A percentile compares a stretch with the other conserved stretches of the same genome.
Evolutionary conservation across 2,888 invertebrate genomes (phyloP).

Genomic region (Dione juno): DNA sequence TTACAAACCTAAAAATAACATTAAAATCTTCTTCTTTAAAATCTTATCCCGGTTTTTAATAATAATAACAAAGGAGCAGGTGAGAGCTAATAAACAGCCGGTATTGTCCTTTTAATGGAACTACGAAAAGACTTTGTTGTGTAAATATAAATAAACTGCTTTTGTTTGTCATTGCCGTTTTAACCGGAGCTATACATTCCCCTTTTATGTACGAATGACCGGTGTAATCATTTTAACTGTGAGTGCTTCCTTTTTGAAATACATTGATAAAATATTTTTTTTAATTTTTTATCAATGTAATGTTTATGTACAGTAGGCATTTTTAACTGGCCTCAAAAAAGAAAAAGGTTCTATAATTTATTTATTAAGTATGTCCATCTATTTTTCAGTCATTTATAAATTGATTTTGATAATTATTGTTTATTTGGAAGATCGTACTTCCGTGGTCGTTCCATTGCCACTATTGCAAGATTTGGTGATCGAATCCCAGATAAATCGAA

Average conservation of each 20-base stretch:
- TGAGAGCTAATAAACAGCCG: constrained; percentile 49
- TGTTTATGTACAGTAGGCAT: too few relatives aligned
- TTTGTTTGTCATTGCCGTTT: constrained; percentile 46
- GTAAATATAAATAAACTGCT: constrained; percentile 55
- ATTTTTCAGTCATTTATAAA: too few relatives aligned
- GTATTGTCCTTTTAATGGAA: constrained; percentile 54
- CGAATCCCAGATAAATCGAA: too few relatives aligned
- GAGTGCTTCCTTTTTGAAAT: constrained; percentile 5
- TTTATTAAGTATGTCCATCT: too few relatives aligned
- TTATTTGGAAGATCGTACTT: too few relatives aligned
- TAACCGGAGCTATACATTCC: constrained; percentile 16
- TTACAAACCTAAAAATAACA: constrained; percentile 40
- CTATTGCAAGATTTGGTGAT: too few relatives aligned
- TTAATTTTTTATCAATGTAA: not conserved
- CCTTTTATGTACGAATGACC: constrained; percentile 31
- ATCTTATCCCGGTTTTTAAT: constrained; percentile 46
- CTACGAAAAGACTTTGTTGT: constrained; percentile 51
- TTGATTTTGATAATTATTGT: too few relatives aligned
- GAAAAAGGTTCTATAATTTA: too few relatives aligned
- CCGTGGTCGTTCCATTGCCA: too few relatives aligned
- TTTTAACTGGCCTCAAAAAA: too few relatives aligned
- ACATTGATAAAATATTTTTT: constrained; percentile 12
- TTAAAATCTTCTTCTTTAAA: constrained; percentile 43
- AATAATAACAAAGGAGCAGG: constrained; percentile 52
- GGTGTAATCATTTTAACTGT: constrained; percentile 31